Evolutionary conservation across 2,888 invertebrate genomes (phyloP), one percentile per base, ranked within the genome.

Genomic region (Epirrhoe tristata): DNA sequence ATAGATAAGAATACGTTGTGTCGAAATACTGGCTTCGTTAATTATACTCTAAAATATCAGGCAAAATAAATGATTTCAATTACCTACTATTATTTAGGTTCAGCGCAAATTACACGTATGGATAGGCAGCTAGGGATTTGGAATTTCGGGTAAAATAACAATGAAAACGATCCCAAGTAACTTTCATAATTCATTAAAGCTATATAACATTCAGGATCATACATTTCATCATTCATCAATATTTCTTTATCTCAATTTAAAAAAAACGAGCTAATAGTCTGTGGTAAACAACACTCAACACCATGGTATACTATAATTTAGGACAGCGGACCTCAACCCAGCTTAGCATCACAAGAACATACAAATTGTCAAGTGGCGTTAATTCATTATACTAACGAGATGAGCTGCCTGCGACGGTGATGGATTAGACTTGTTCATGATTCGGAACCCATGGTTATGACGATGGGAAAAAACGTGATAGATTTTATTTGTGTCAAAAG

Each of bases 371-470:
- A 58, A 64, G 63, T 63, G 61, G 74, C 79, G 81, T 88, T 91
- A 89, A 92, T 92, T 93, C 87, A 91, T 93, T 92, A 91, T 92
- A 90, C 85, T 90, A 92, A 91, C 89, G 89, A 91, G 89, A 84
- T 83, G 74, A 67, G 75, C 85, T 91, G 91, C 81, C 85, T 73
- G 60, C 84, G 92, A 91, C 92, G 86, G 82, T 91, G 93, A 92
- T 90, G 85, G 89, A 93, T 93, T 89, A 85, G 57, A 46, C 48
- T 48, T 24, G 14, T 52, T 58, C 67, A 57, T 51, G 57, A 60
- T 63, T 39, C 36, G 59, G 58, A 62, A 60, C 53, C 67, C 59
- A 60, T 67, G 62, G 55, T 58, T 51, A 58, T 59, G 53, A 31
- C n/a, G 63, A 63, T 32, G 36, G 12, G 43, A 48, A 60, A 63